These are phyloP conservation scores for Ischnus inquisitorius DNA, from an alignment of 2,888 invertebrate genomes.

Conservation along the genomic window DNA sequence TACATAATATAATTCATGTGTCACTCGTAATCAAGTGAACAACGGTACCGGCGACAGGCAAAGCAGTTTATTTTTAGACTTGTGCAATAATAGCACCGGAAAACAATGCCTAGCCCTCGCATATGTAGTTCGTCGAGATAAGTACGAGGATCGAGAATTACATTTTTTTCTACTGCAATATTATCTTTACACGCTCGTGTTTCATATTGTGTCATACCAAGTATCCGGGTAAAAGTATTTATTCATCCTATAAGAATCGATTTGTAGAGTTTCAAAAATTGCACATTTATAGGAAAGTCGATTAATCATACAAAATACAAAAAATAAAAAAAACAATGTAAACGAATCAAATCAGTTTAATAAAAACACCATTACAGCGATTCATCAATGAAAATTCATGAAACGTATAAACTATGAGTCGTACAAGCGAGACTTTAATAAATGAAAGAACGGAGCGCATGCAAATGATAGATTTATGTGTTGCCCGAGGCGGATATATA, in stretches of 20 bases:
- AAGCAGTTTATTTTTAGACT: conserved; percentile 41
- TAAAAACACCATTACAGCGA: too few relatives aligned
- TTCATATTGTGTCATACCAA: not conserved
- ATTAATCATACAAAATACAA: not conserved
- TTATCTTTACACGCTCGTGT: not conserved
- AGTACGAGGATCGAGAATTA: not conserved
- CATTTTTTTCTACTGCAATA: not conserved
- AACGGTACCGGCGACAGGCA: conserved; percentile 7
- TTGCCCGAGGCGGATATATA: not conserved
- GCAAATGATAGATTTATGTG: conserved; percentile 12
- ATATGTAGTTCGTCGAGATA: not conserved
- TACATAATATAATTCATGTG: conserved; percentile 27
- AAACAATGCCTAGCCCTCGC: conserved; percentile 20
- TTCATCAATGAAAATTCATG: not conserved
- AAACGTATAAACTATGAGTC: not conserved
- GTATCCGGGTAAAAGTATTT: too few relatives aligned
- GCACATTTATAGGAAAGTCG: too few relatives aligned
- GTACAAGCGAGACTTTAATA: not conserved
- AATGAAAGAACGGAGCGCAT: conserved; percentile 6
- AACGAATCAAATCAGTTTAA: not conserved
- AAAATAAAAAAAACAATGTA: not conserved
- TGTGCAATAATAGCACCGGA: conserved; percentile 29
- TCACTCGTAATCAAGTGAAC: conserved; percentile 55
- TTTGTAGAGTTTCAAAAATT: too few relatives aligned
- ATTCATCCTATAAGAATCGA: too few relatives aligned